Evolutionary conservation across 2,113 vertebrate genomes (phyloP), one percentile per base, ranked within the genome.

Genomic region (Empidonax alnorum): DNA sequence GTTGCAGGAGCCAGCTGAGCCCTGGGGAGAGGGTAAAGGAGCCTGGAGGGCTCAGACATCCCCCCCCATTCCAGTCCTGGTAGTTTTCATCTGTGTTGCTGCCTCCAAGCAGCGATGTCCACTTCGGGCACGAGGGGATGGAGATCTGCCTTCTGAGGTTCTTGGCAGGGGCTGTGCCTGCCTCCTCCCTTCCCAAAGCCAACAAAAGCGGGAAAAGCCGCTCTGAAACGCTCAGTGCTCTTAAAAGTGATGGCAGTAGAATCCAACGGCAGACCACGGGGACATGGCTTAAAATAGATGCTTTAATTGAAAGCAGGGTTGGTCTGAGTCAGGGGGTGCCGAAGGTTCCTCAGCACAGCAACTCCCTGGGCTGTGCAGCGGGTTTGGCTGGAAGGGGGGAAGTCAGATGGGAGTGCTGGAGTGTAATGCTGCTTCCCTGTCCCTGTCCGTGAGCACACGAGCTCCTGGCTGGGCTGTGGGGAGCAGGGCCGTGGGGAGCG

Each of bases 261-360:
- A 87, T 84, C 85, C 73, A 61, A 65, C 3, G 56, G 84, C 81
- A 75, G 66, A 24, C 52, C 62, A 5, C 7, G 55, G 87, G 89
- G 91, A 81, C 46, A 1, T 30, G 87, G 67, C 82, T 85, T 92
- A 56, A 97, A 96, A 93, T 89, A 96, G 90, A 81, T 44, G 31
- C 73, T 91, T 93, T 90, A 95, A 95, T 94, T 94, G 78, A 81
- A 87, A 96, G 90, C 92, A 95, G 94, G 41, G 39, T 73, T 1
- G 2, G 17, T 78, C 78, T 94, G 90, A 91, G 53, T 85, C 87
- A 19, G 61, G 12, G 65, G 89, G 22, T 23, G 61, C 67, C 17
- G 59, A 21, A 66, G 52, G 55, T 84, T 68, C 14, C 75, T 66
- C 59, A 14, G 3, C 67, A 14, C 7, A 56, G 71, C 3, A 3